These are phyloP conservation scores for Saccostrea cuccullata DNA, from an alignment of 1,140 invertebrate genomes.

Conservation along the genomic window DNA sequence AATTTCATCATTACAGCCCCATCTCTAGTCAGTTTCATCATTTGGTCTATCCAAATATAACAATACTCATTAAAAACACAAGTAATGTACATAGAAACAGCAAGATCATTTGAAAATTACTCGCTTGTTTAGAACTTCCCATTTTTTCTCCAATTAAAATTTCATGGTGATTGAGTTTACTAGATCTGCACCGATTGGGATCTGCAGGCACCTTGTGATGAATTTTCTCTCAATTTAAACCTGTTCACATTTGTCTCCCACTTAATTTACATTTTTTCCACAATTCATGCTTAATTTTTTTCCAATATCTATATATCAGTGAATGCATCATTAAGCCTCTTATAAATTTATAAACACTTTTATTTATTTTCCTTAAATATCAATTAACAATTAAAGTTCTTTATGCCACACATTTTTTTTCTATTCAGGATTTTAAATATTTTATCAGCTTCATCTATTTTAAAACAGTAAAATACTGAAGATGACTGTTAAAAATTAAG, in stretches of 20 bases:
- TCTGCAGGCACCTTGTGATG: not conserved
- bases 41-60: not conserved
- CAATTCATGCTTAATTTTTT: not conserved
- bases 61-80: not conserved
- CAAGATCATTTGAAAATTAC: constrained; percentile 1
- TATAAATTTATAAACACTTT: not conserved
- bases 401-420: not conserved
- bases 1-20: not conserved
- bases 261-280: not conserved
- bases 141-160: constrained; percentile 27
- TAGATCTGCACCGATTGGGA: constrained; percentile 1
- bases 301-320: not conserved
- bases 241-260: constrained; percentile 1
- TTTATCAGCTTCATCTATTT: no score
- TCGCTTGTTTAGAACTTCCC: not conserved
- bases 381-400: not conserved
- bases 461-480: no score
- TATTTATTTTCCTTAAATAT: not conserved
- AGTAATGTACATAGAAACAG: not conserved
- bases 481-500: no score
- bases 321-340: not conserved
- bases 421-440: no score
- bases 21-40: not conserved
- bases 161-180: constrained; percentile 33
- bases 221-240: constrained; percentile 2